These are phyloP conservation scores for Centroberyx gerrardi DNA, from an alignment of 2,797 vertebrate genomes.

Conservation along the genomic window DNA sequence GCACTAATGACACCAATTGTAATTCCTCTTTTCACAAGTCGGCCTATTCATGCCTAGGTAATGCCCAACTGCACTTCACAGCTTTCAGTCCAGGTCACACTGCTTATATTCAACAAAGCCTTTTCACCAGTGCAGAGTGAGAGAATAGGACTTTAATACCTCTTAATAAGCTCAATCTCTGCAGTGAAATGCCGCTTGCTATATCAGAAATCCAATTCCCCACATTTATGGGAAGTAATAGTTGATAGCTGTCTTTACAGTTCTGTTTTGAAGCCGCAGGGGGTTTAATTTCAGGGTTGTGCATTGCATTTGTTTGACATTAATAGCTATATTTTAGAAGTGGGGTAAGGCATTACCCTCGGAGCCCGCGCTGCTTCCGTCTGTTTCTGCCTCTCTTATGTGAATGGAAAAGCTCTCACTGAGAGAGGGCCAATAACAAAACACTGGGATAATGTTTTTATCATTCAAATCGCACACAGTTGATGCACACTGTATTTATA, in stretches of 20 bases:
- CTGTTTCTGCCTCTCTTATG: background rate
- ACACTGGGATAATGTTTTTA: background rate
- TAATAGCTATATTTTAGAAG: conserved; percentile 26
- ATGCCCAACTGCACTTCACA: background rate
- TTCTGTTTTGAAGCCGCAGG: conserved; percentile 25
- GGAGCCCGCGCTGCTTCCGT: conserved; percentile 8
- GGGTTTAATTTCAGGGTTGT: conserved; percentile 29
- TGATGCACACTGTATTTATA: too few species aligned
- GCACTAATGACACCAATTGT: background rate
- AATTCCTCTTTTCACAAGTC: background rate
- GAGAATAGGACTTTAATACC: conserved; percentile 41
- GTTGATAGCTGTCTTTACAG: conserved; percentile 32
- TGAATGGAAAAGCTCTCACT: background rate
- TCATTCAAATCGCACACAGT: background rate
- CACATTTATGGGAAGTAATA: conserved; percentile 36
- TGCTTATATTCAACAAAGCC: background rate
- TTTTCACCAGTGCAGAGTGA: background rate
- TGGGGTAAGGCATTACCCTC: background rate
- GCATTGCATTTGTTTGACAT: conserved; percentile 32
- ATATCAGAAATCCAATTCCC: conserved; percentile 47
- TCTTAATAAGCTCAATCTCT: conserved; percentile 48
- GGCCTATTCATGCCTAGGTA: background rate
- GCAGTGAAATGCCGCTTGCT: conserved; percentile 27
- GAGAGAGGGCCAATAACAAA: background rate
- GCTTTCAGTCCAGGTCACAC: background rate